These are phyloP conservation scores for Piscicola geometra DNA, from an alignment of 2,888 invertebrate species.

Conservation along the genomic window DNA sequence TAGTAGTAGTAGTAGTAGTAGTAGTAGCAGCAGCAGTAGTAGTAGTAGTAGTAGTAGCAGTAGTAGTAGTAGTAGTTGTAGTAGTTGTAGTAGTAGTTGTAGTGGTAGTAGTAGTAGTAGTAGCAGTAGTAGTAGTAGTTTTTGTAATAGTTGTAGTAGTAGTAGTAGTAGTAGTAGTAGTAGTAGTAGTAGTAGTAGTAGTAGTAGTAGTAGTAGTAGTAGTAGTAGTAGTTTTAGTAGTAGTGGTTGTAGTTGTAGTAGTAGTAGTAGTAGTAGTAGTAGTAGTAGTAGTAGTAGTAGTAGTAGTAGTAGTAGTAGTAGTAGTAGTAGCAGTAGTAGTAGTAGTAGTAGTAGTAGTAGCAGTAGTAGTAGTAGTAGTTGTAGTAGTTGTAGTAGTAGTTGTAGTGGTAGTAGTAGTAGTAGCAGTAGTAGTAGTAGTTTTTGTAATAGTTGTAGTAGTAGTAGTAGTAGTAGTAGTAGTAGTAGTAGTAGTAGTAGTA, in stretches of 20 bases:
- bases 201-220: constrained; percentile 40
- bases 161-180: constrained; percentile 43
- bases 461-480: constrained; percentile 42
- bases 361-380: constrained; percentile 49
- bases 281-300: neutral
- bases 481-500: neutral
- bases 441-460: neutral
- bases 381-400: constrained; percentile 92
- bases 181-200: neutral
- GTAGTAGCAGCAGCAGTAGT: constrained; percentile 43
- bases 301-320: constrained; percentile 43
- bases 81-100: neutral
- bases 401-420: constrained; percentile 64
- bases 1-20: neutral
- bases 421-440: constrained; percentile 42
- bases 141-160: too few relatives aligned
- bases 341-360: constrained; percentile 42
- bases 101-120: constrained; percentile 43
- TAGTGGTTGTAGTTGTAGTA: neutral
- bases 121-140: neutral
- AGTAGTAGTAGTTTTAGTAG: neutral
- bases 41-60: neutral
- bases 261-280: constrained; percentile 42
- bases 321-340: neutral
- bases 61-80: constrained; percentile 42